These are phyloP conservation scores for Enteromius viviparus DNA, from an alignment of 2,797 vertebrate genomes.

Conservation along the genomic window DNA sequence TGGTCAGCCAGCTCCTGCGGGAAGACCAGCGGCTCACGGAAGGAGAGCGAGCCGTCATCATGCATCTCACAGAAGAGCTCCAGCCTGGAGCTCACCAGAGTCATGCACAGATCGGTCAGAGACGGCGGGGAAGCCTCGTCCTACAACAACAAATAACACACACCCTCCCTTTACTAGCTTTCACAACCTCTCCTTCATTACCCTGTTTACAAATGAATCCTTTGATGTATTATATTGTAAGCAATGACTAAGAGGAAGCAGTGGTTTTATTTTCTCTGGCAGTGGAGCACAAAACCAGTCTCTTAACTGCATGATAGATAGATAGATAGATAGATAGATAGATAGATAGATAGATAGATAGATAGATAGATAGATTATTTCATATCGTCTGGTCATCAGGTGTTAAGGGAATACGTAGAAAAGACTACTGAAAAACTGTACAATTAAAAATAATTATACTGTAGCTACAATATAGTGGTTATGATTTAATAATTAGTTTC, in stretches of 20 bases:
- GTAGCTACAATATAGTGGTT: no score
- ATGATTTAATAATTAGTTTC: no score
- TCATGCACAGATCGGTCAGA: conserved; percentile 92
- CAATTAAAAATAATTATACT: no score
- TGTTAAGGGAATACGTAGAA: no score
- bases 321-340: not conserved
- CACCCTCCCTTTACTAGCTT: not conserved
- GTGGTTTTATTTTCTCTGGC: not conserved
- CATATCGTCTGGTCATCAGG: not conserved
- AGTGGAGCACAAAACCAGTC: not conserved
- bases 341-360: no score
- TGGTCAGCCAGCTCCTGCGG: conserved; percentile 97
- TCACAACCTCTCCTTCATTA: not conserved
- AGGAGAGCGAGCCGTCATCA: conserved; percentile 90
- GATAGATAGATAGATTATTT: no score
- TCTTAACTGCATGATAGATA: not conserved
- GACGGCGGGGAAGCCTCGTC: conserved; percentile 92
- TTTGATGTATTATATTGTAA: not conserved
- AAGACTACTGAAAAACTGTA: no score
- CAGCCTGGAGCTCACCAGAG: conserved; percentile 89
- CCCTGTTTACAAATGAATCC: not conserved
- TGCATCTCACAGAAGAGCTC: conserved; percentile 92
- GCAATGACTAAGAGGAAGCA: not conserved
- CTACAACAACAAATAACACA: conserved; percentile 68
- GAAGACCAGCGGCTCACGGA: conserved; percentile 93